Conservation (phyloP, 1,140 invertebrate species). For the Drosophila littoralis region DNA sequence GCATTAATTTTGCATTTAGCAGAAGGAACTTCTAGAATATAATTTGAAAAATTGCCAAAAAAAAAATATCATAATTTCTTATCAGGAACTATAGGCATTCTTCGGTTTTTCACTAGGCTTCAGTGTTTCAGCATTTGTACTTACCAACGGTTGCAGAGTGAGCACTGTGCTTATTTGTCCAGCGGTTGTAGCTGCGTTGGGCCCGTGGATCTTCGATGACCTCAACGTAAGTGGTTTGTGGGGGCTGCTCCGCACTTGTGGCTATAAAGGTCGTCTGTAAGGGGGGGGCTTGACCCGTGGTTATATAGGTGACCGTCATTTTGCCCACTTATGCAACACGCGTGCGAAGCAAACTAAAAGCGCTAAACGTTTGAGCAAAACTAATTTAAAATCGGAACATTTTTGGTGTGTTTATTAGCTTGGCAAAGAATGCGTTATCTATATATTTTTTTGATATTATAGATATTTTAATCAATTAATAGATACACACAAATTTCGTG, state of each 20-base stretch:
- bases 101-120: background rate
- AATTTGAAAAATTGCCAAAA: too few species aligned
- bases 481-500: conserved; percentile 9
- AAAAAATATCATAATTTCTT: background rate
- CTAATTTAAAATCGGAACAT: conserved; percentile 10
- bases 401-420: conserved; percentile 2
- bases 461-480: conserved; percentile 27
- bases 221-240: conserved; percentile 34
- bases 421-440: conserved; percentile 11
- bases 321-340: conserved; percentile 7
- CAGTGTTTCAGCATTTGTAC: conserved; percentile 26
- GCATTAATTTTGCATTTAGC: too few species aligned
- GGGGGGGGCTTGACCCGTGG: conserved; percentile 17
- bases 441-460: conserved; percentile 12
- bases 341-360: conserved; percentile 3
- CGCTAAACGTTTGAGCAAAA: conserved; percentile 10
- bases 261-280: conserved; percentile 42
- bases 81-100: background rate
- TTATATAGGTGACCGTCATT: conserved; percentile 58
- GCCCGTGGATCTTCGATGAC: conserved; percentile 32
- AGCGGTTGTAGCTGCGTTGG: conserved; percentile 8
- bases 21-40: too few species aligned
- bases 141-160: conserved; percentile 37
- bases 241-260: conserved; percentile 21
- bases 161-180: conserved; percentile 24